Base-by-base conservation (phyloP, 2,888 invertebrate genomes). In the Meghimatium bilineatum region DNA sequence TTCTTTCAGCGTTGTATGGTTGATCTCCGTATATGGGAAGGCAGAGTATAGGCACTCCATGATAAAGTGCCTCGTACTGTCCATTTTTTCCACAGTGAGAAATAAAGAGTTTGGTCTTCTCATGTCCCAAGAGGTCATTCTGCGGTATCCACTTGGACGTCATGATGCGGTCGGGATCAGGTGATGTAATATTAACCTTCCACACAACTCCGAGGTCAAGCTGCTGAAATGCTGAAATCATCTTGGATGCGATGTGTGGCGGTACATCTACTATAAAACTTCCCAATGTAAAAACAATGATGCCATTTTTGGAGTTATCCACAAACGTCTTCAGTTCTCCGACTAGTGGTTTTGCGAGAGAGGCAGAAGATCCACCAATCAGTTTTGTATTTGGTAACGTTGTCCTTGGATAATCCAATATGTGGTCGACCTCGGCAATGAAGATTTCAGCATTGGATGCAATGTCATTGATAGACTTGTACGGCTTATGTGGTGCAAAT, bases 41-140 rank as follows among this genome's bases (percentile, higher is more conserved):
- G 63, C 87, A 87, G 1, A 91, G 79, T 74, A 90, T 87, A 0
- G 91, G 91, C n/a, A 90, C 88, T 12, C 84, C 90, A 67, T 90
- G 89, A 80, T 88, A 90, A 17, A 91, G 84, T 1, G 87, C 88
- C 82, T 91, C 91, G 85, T 86, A 90, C 52, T 89, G 87, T 23
- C 90, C 87, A 74, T 89, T 89, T 69, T 86, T 88, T 20, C 90
- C 90, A 79, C 89, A 89, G 82, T 90, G 90, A 20, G 88, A 87
- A 23, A 90, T 86, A 69, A 90, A 89, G 5, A 89, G 82, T 67
- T 85, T 87, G 2, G 85, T 80, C 34, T 88, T 87, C 12, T 81
- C 85, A 66, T 90, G 89, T 23, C 87, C 90, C 36, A 89, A 78
- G 1, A 90, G 74, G 67, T 89, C 90, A 82, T 89, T 89, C 80